A percentile compares a stretch with the other conserved stretches of the same genome.
phyloP scores from a whole-genome alignment of 1,140 invertebrate genomes.

The Scylla paramamosain region DNA sequence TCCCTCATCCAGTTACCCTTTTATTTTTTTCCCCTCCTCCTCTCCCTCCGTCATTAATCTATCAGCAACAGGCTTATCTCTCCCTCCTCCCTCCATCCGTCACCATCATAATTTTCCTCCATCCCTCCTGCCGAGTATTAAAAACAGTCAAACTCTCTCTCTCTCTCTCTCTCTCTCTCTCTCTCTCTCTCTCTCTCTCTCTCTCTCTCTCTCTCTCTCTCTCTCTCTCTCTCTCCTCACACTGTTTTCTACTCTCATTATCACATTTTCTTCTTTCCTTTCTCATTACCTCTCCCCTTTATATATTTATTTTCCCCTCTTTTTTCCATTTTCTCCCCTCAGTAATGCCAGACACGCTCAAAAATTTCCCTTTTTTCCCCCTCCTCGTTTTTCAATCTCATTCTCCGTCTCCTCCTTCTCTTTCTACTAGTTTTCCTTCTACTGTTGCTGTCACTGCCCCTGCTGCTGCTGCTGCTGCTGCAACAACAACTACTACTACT shows the following conservation, averaged over 20 bases:
- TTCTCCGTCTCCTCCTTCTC: too few species aligned
- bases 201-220: not conserved
- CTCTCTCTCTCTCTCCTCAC: not conserved
- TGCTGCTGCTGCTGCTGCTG: too few species aligned
- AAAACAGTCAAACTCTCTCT: not conserved
- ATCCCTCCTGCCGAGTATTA: not conserved
- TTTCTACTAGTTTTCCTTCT: too few species aligned
- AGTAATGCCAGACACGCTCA: too few species aligned
- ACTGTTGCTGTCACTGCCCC: too few species aligned
- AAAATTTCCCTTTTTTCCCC: too few species aligned
- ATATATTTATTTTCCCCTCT: not conserved
- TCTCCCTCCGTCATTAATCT: slow-evolving; percentile 21
- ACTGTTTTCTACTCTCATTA: not conserved
- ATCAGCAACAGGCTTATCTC: slow-evolving; percentile 31
- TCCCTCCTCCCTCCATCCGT: not conserved
- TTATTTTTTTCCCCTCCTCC: not conserved
- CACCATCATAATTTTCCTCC: slow-evolving; percentile 1
- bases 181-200: slow-evolving; percentile 24
- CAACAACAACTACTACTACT: too few species aligned
- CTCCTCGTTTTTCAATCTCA: not conserved
- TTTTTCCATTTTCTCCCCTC: not conserved
- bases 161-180: not conserved
- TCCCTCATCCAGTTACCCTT: too few species aligned
- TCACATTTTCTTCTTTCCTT: not conserved
- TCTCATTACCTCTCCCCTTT: not conserved